These are phyloP conservation scores for Stenoptilia bipunctidactyla DNA, from an alignment of 2,888 invertebrate species.

Conservation along the genomic window DNA sequence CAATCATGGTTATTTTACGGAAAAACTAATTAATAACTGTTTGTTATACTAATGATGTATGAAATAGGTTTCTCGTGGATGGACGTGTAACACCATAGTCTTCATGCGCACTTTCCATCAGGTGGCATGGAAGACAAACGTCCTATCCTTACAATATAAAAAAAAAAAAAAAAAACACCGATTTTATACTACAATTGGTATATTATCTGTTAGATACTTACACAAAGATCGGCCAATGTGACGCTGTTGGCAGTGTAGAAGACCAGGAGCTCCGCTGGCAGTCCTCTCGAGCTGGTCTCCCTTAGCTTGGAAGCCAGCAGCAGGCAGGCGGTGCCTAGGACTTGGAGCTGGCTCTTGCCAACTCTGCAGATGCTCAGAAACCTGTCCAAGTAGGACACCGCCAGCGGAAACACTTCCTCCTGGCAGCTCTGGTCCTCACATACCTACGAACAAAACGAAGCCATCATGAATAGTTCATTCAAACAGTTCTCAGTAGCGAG, in stretches of 20 bases:
- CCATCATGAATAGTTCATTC: background rate
- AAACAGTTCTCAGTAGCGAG: background rate
- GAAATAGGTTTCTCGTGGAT: background rate
- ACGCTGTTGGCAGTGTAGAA: slow-evolving; percentile 96
- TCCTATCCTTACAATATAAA: too few relatives aligned
- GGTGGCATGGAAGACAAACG: too few relatives aligned
- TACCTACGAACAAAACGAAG: slow-evolving; percentile 75
- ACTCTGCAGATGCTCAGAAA: slow-evolving; percentile 89
- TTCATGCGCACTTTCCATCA: too few relatives aligned
- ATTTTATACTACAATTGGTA: too few relatives aligned
- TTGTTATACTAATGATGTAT: background rate
- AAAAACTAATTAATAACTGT: background rate
- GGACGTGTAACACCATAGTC: too few relatives aligned
- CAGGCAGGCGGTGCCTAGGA: slow-evolving; percentile 92
- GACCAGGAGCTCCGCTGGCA: slow-evolving; percentile 85
- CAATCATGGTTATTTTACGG: background rate
- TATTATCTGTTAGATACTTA: slow-evolving; percentile 80
- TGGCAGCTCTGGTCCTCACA: slow-evolving; percentile 94
- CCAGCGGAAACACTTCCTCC: slow-evolving; percentile 93
- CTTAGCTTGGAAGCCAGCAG: slow-evolving; percentile 94
- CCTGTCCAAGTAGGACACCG: slow-evolving; percentile 94
- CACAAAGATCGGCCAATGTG: slow-evolving; percentile 86
- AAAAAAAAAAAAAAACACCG: too few relatives aligned
- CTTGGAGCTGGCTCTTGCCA: slow-evolving; percentile 88
- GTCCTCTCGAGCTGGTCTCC: slow-evolving; percentile 81